phyloP scores from a whole-genome alignment of 2,888 invertebrate genomes.

The Sphaerophoria rueppellii region DNA sequence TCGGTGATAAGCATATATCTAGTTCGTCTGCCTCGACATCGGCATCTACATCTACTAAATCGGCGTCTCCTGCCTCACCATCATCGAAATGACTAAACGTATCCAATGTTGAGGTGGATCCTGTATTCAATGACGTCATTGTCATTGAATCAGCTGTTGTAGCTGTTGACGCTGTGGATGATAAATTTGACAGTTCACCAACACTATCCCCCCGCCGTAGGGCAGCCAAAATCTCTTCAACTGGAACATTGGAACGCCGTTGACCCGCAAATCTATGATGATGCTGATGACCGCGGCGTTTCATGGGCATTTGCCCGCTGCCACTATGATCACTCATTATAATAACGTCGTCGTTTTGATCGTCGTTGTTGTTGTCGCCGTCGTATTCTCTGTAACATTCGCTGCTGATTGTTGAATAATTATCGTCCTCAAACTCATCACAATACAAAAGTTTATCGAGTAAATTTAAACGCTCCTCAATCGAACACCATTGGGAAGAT shows the following conservation, averaged over 20 bases:
- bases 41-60: slow-evolving; percentile 9
- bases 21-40: slow-evolving; percentile 22
- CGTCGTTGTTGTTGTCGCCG: slow-evolving; percentile 35
- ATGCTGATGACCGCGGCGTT: slow-evolving; percentile 89
- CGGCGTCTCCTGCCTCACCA: slow-evolving; percentile 29
- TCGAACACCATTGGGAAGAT: slow-evolving; percentile 81
- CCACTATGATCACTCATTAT: slow-evolving; percentile 76
- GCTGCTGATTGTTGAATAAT: slow-evolving; percentile 68
- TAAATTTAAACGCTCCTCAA: slow-evolving; percentile 80
- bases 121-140: slow-evolving; percentile 61
- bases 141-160: slow-evolving; percentile 72
- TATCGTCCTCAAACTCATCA: slow-evolving; percentile 78
- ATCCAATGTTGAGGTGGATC: slow-evolving; percentile 72
- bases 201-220: slow-evolving; percentile 80
- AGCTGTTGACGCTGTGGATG: slow-evolving; percentile 58
- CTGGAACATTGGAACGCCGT: slow-evolving; percentile 84
- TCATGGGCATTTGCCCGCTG: slow-evolving; percentile 76
- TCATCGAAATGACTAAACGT: slow-evolving; percentile 46
- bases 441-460: slow-evolving; percentile 80
- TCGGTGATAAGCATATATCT: slow-evolving; percentile 66
- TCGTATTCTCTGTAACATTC: slow-evolving; percentile 50
- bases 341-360: slow-evolving; percentile 33
- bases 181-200: slow-evolving; percentile 78
- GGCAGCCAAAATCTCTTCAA: slow-evolving; percentile 81
- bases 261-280: slow-evolving; percentile 87